Evolutionary conservation across 2,113 vertebrate species (phyloP).

Genomic region (Sapayoa aenigma): DNA sequence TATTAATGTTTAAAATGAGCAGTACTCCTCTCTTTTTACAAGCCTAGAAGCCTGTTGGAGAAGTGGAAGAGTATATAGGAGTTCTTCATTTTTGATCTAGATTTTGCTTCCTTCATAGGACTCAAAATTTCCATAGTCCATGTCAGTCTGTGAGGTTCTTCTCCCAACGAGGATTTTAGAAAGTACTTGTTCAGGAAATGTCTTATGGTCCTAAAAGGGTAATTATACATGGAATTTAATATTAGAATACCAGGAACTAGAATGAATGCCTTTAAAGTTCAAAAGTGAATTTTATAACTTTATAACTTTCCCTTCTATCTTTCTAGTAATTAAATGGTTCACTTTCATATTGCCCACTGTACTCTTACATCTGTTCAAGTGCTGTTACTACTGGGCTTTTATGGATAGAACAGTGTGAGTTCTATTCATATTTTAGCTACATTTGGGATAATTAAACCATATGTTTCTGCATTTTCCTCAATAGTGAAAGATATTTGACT

Average conservation of each 20-base stretch:
- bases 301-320: background rate
- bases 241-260: background rate
- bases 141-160: background rate
- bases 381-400: background rate
- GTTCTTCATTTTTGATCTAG: background rate
- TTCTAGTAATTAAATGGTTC: background rate
- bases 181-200: background rate
- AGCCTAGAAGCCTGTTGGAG: background rate
- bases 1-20: background rate
- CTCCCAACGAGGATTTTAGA: background rate
- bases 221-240: background rate
- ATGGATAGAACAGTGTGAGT: background rate
- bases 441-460: background rate
- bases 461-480: background rate
- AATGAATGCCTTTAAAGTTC: background rate
- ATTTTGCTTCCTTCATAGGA: background rate
- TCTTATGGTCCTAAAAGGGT: background rate
- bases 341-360: background rate
- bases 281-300: background rate
- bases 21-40: background rate
- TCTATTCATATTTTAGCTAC: background rate
- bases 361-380: background rate
- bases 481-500: background rate
- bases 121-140: background rate
- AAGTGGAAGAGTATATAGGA: background rate